Base-by-base conservation (phyloP, 2,888 invertebrate genomes). In the Gortyna flavago region DNA sequence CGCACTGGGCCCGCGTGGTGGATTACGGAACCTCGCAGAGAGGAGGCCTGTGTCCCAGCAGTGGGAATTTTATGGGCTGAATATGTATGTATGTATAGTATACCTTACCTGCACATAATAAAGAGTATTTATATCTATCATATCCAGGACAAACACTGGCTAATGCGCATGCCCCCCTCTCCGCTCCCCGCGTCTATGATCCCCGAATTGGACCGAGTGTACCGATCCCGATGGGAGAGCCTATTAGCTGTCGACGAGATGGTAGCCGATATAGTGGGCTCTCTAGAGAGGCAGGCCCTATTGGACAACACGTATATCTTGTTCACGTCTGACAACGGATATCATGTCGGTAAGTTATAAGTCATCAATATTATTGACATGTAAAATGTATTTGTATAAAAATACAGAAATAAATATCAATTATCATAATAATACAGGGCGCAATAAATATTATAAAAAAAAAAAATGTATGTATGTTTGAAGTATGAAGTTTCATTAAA, bases 241-340 rank as follows among this genome's bases (percentile, higher is more conserved):
- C 93, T 99, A 18, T 95, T 99, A 35, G 97, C 99, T 0, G 99
- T 99, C 0, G 99, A 99, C 93, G 99, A 99, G 88, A 96, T 99
- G 97, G 97, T 99, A 0, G 97, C 97, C 0, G 96, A 96, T 71
- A 94, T 99, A 0, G 92, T 98, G 3, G 89, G 94, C 0, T 93
- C 97, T 0, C 92, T 99, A 41, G 95, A 97, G 54, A 90, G 92
- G 0, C 93, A 94, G 2, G 93, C 96, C 1, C 80, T 98, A 2
- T 90, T 98, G 9, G 95, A 98, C 0, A 97, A 98, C 86, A 99
- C 99, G 0, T 99, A 98, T 89, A 92, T 99, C 0, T 97, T 99
- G 72, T 98, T 97, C 89, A 98, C 99, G 0, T 99, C 99, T 0
- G 99, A 99, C 92, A 99, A 99, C 94, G 99, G 99, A 38, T 99